These are phyloP conservation scores for Lacanobia wlatinum DNA, from an alignment of 2,888 invertebrate genomes.

Conservation along the genomic window DNA sequence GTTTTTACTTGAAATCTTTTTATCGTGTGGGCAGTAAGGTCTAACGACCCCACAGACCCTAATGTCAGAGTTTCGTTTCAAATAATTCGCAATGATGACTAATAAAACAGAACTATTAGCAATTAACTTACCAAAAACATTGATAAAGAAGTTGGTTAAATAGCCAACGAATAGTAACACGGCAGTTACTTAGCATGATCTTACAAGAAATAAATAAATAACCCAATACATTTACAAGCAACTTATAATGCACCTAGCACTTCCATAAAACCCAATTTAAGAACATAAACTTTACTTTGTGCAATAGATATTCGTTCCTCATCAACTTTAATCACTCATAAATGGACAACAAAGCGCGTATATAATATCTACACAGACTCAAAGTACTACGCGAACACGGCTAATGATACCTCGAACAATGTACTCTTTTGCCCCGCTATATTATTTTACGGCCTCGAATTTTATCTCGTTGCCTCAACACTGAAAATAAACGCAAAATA, in stretches of 20 bases:
- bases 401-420: conserved; percentile 79
- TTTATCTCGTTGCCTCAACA: conserved; percentile 82
- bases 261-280: conserved; percentile 59
- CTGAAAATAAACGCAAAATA: conserved; percentile 82
- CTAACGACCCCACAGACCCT: too few relatives aligned
- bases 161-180: conserved; percentile 7
- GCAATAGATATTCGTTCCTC: conserved; percentile 68
- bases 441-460: conserved; percentile 83
- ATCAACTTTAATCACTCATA: conserved; percentile 75
- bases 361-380: conserved; percentile 65
- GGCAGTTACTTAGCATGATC: background rate
- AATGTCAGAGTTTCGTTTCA: too few relatives aligned
- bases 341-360: conserved; percentile 71
- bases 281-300: conserved; percentile 66
- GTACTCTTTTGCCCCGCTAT: conserved; percentile 77
- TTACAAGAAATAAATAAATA: conserved; percentile 31
- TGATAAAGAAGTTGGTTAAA: background rate
- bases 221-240: conserved; percentile 4
- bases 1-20: too few relatives aligned
- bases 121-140: background rate
- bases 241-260: conserved; percentile 43
- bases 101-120: background rate
- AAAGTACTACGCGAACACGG: conserved; percentile 75
- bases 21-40: too few relatives aligned
- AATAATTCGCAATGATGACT: too few relatives aligned